These are phyloP conservation scores for Polyploca ridens DNA, from an alignment of 2,888 invertebrate species.

Conservation along the genomic window DNA sequence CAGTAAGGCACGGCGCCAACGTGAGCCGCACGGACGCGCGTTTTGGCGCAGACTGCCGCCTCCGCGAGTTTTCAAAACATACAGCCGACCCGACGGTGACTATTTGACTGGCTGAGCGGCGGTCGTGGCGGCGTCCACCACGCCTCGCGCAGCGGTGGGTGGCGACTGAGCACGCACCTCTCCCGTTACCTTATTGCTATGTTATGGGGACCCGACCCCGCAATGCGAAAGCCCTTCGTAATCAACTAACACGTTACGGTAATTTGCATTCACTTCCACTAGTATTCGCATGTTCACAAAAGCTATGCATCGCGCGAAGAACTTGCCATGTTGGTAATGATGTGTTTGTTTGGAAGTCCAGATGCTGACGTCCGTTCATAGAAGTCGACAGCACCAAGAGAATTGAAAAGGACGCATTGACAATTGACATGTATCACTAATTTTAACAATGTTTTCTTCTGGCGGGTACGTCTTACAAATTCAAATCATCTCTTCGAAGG, in stretches of 20 bases:
- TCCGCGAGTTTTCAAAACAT: slow-evolving; percentile 66
- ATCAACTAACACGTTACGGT: slow-evolving; percentile 45
- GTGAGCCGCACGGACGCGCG: slow-evolving; percentile 64
- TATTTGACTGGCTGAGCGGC: slow-evolving; percentile 75
- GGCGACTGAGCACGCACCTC: slow-evolving; percentile 77
- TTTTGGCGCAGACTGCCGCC: slow-evolving; percentile 76
- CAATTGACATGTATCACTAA: slow-evolving; percentile 41
- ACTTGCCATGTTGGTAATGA: not conserved
- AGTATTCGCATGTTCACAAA: slow-evolving; percentile 17
- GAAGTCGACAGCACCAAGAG: slow-evolving; percentile 4
- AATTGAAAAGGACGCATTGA: slow-evolving; percentile 28
- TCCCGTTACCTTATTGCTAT: slow-evolving; percentile 83
- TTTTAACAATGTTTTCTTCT: slow-evolving; percentile 52
- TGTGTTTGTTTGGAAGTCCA: not conserved
- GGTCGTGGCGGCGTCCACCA: slow-evolving; percentile 66
- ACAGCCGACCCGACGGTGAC: slow-evolving; percentile 74
- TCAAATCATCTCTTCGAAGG: slow-evolving; percentile 53
- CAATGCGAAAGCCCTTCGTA: slow-evolving; percentile 68
- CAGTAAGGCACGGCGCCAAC: slow-evolving; percentile 55
- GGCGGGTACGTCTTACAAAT: slow-evolving; percentile 53
- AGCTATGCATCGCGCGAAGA: slow-evolving; percentile 15
- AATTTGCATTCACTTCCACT: slow-evolving; percentile 52
- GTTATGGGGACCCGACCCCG: slow-evolving; percentile 78
- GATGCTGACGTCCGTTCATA: not conserved
- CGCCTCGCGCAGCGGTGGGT: slow-evolving; percentile 79